phyloP scores from a whole-genome alignment of 2,797 vertebrate genomes.

The Morus bassanus region DNA sequence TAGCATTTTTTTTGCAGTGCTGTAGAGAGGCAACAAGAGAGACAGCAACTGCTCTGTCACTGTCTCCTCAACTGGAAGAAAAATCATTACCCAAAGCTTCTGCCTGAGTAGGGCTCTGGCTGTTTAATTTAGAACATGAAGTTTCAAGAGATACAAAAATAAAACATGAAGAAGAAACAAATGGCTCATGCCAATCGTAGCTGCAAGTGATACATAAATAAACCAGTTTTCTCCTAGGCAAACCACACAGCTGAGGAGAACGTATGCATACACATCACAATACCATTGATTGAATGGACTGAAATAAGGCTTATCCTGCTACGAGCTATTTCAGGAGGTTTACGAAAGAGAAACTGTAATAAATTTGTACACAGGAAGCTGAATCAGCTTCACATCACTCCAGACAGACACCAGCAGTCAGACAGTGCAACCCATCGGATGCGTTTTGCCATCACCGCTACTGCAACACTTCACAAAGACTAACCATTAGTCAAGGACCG shows the following conservation, averaged over 20 bases:
- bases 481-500: background rate
- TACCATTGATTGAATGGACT: background rate
- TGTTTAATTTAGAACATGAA: background rate
- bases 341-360: background rate
- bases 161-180: background rate
- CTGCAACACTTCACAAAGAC: background rate
- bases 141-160: background rate
- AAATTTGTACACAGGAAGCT: background rate
- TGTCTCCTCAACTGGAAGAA: background rate
- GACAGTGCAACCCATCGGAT: background rate
- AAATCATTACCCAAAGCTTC: background rate
- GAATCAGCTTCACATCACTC: background rate
- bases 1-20: background rate
- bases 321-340: background rate
- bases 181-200: background rate
- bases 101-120: background rate
- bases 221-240: background rate
- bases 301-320: background rate
- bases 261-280: accelerated
- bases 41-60: background rate
- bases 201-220: background rate
- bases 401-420: background rate
- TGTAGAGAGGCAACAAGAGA: background rate
- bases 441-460: background rate
- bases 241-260: background rate